Evolutionary conservation across 2,888 invertebrate genomes (phyloP), one percentile per base, ranked within the genome.

Genomic region (Operophtera brumata): DNA sequence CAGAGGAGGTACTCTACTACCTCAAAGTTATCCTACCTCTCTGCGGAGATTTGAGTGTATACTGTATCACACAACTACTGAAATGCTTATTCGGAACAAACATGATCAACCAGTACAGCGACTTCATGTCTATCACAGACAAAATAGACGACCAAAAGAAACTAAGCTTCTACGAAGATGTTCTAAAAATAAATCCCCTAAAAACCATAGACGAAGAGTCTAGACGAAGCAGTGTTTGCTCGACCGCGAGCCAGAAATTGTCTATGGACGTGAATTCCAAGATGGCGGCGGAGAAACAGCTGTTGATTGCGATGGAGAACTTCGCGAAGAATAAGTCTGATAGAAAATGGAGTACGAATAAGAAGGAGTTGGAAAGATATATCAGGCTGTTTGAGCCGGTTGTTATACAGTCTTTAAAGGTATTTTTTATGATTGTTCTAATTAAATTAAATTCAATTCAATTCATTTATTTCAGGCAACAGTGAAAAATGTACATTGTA

Each of bases 311-410:
- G 0, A 78, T 90, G 80, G 90, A 90, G 75, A 86, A 82, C 63
- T 90, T 90, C 44, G 75, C 84, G 0, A 90, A 84, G 67, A 88
- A 88, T 57, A 84, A 84, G 44, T 81, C 74, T 6, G 90, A 90
- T 67, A 77, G 85, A 32, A 90, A 91, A 43, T 90, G 89, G 88
- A 84, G 84, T 52, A 86, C 86, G 0, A 90, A 91, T 70, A 90
- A 90, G 62, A 87, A 85, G 40, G 90, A 91, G 55, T 70, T 90
- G 71, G 94, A 95, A 66, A 92, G 94, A 62, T 96, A 97, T 80
- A 98, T 99, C 61, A 92, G 97, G 67, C 91, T 98, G 70, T 98
- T 99, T 86, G 98, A 99, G 80, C 97, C 97, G 0, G 94, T 98
- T 82, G 98, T 99, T 54, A 97, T 99, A 73, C 96, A 96, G 82